These are phyloP conservation scores for Drosophila subpulchrella DNA, from an alignment of 1,140 invertebrate species.

Conservation along the genomic window DNA sequence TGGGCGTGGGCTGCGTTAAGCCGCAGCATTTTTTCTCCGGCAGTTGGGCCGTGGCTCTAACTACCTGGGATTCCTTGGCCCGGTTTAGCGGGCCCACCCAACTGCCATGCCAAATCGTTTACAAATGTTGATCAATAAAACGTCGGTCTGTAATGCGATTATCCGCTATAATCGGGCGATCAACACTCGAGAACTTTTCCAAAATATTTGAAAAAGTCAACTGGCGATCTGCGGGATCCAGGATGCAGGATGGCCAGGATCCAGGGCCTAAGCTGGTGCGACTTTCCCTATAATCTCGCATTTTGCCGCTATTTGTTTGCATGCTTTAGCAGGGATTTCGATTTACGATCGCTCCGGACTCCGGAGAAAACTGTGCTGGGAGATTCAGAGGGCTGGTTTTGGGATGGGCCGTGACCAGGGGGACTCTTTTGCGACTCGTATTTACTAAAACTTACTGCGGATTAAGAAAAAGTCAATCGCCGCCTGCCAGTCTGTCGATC, in stretches of 20 bases:
- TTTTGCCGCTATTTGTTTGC: constrained; percentile 76
- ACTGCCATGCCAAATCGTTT: constrained; percentile 67
- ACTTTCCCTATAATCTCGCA: constrained; percentile 63
- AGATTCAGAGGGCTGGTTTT: constrained; percentile 2
- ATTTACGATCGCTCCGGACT: constrained; percentile 55
- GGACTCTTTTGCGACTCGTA: constrained; percentile 39
- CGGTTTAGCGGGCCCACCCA: constrained; percentile 24
- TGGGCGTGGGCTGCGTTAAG: constrained; percentile 74
- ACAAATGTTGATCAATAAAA: constrained; percentile 82
- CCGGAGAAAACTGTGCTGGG: constrained; percentile 13
- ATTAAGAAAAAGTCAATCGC: constrained; percentile 70
- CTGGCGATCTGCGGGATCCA: constrained; percentile 37
- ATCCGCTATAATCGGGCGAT: constrained; percentile 73
- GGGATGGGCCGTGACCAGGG: constrained; percentile 17
- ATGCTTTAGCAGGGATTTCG: constrained; percentile 77
- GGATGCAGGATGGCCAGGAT: constrained; percentile 16
- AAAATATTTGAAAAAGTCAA: constrained; percentile 81
- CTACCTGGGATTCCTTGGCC: constrained; percentile 60
- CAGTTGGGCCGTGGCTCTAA: background rate
- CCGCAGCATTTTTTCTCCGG: constrained; percentile 44
- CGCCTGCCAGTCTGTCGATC: constrained; percentile 12
- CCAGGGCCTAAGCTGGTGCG: constrained; percentile 57
- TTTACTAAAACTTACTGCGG: constrained; percentile 67
- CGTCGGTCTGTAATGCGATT: constrained; percentile 64
- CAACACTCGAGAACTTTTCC: constrained; percentile 63